Evolutionary conservation across 2,797 vertebrate species (phyloP), one percentile per base, ranked within the genome.

Genomic region (Lophotriccus pileatus): DNA sequence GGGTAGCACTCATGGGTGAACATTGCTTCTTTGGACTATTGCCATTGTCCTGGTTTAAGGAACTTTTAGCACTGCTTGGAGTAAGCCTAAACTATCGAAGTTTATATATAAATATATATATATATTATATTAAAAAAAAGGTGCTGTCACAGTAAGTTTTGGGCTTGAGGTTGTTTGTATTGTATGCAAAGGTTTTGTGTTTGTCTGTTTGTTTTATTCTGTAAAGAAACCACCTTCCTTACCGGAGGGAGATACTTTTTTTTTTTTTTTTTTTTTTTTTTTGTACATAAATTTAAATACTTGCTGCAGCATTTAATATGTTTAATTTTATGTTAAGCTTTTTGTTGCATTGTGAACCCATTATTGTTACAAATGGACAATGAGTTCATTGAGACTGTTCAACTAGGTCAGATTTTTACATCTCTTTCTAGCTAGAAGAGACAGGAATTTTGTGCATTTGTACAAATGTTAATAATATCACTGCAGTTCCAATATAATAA

Each of bases 401-500:
- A 97, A 98, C 98, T 98, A 98, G 98, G 98, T 99, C 98, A 98
- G 93, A 99, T 98, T 99, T 98, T 98, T 98, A 97, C 98, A 98
- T 99, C 98, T 98, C 98, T 99, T 98, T 99, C 98, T 98, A 98
- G 98, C 91, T 98, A 97, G 97, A 98, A 98, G 96, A 98, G 98
- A 98, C 93, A 89, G 95, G 93, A 98, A 98, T 98, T 96, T 98
- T 99, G 98, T 99, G 98, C 98, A 98, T 99, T 99, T 99, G 99
- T 99, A 99, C 99, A 99, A 99, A 99, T 99, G 99, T 99, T 98
- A 99, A 98, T 97, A 98, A 98, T 99, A 99, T 99, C 98, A 98
- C 98, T 96, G 98, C 99, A 99, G 98, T 98, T 99, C 98, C 98
- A 98, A 98, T 99, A 99, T 98, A 99, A 99, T 99, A 99, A 99